Base-by-base conservation (phyloP, 2,888 invertebrate genomes). In the Drosophila fungiperda region DNA sequence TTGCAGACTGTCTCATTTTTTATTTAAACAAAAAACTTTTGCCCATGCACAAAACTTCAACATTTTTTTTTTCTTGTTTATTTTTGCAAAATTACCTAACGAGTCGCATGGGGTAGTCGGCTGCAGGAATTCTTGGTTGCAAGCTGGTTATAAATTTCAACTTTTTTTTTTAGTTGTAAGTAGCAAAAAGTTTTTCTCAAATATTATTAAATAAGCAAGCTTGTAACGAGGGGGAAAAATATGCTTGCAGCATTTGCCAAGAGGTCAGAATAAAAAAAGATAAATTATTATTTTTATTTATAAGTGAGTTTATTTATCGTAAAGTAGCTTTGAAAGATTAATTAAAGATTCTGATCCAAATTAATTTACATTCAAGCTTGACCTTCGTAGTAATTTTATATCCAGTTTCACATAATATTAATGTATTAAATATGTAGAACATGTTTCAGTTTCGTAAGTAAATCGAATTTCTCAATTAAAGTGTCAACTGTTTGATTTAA, bases 1-100 rank as follows among this genome's bases (percentile, higher is more conserved):
- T 61, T 60, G 62, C 72, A 79, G 82, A 80, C 83, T 85, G 85
- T 83, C 81, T 83, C 83, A 84, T 84, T 84, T 80, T 76, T 82
- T 84, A 83, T 85, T 85, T 76, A 82, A 72, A 80, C 80, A 80
- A 70, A 65, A 76, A 83, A 83, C 73, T 82, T 83, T 82, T 73
- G 42, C 58, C 52, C 72, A 66, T 79, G 70, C 81, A 76, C 62
- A 71, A 76, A 80, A 85, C 80, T 81, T 78, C 64, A 66, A 62
- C 52, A 35, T 73, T 77, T 68, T 58, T 33, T 33, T 53, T 4
- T 17, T 33, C n/a, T 33, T 23, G 50, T 33, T 65, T 42, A 33
- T 53, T 67, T 61, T 60, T 62, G 57, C 55, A 68, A 81, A 81
- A 80, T 81, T 78, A 79, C 76, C 73, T 76, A 78, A 78, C 69